Evolutionary conservation across 2,797 vertebrate species (phyloP).

Genomic region (Falco naumanni): DNA sequence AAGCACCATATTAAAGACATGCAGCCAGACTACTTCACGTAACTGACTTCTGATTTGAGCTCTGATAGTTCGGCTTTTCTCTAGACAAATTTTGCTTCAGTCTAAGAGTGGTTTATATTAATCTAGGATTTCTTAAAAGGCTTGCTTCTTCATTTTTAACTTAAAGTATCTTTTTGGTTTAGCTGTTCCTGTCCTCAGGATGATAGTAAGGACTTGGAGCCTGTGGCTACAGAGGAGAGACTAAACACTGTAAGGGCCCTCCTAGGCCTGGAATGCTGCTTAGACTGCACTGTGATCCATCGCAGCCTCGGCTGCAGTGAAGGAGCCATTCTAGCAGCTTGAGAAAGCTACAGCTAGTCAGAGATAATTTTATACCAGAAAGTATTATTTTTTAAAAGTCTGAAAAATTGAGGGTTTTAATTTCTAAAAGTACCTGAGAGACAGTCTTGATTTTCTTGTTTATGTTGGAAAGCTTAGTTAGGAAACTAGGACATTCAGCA

Average conservation of each 20-base stretch:
- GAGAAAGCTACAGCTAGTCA: not conserved
- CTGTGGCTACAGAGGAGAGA: not conserved
- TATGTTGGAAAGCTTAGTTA: not conserved
- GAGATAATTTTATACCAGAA: not conserved
- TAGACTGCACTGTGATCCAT: accelerated
- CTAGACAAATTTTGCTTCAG: not conserved
- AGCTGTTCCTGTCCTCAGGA: not conserved
- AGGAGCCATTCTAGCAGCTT: not conserved
- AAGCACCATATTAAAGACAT: not conserved
- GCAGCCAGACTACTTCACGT: not conserved
- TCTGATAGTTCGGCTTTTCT: not conserved
- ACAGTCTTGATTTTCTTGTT: not conserved
- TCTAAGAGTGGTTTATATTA: not conserved
- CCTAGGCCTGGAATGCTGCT: not conserved
- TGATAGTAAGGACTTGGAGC: not conserved
- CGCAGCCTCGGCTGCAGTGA: not conserved
- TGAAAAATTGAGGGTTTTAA: not conserved
- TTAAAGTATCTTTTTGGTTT: not conserved
- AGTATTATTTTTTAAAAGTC: no score
- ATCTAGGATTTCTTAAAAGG: not conserved
- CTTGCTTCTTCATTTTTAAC: not conserved
- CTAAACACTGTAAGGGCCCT: not conserved
- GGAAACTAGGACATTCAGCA: not conserved
- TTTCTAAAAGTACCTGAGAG: not conserved
- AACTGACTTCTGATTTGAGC: not conserved